Conservation (phyloP, 2,888 invertebrate genomes). For the Cheilosia variabilis region DNA sequence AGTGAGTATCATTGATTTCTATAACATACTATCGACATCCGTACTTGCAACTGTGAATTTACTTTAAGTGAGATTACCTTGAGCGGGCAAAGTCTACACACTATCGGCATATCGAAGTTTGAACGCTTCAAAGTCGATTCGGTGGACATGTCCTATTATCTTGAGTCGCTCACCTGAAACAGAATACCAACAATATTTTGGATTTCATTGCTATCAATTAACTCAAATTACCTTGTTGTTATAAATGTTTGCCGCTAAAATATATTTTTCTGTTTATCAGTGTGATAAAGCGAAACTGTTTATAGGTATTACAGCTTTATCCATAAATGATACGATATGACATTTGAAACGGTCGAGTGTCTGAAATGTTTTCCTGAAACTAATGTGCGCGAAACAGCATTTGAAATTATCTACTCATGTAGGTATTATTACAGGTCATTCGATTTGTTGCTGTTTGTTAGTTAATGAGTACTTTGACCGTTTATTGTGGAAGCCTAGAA, state of each 20-base stretch:
- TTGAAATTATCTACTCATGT: conserved; percentile 1
- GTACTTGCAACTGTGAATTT: not conserved
- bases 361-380: conserved; percentile 3
- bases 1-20: conserved; percentile 86
- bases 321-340: not conserved
- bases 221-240: conserved; percentile 31
- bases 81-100: conserved; percentile 33
- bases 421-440: not conserved
- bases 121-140: conserved; percentile 31
- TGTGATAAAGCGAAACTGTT: conserved; percentile 27
- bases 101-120: conserved; percentile 34
- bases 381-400: not conserved
- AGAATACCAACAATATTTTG: conserved; percentile 1
- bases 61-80: conserved; percentile 14
- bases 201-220: conserved; percentile 49
- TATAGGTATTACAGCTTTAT: not conserved
- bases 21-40: not conserved
- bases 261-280: conserved; percentile 21
- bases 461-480: not conserved
- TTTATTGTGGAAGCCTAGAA: not conserved
- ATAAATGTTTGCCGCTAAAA: conserved; percentile 33
- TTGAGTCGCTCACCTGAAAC: conserved; percentile 5
- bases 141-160: conserved; percentile 21
- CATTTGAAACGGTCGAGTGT: conserved; percentile 27
- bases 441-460: not conserved